Base-by-base conservation (phyloP, 2,113 vertebrate species). In the Canis aureus region DNA sequence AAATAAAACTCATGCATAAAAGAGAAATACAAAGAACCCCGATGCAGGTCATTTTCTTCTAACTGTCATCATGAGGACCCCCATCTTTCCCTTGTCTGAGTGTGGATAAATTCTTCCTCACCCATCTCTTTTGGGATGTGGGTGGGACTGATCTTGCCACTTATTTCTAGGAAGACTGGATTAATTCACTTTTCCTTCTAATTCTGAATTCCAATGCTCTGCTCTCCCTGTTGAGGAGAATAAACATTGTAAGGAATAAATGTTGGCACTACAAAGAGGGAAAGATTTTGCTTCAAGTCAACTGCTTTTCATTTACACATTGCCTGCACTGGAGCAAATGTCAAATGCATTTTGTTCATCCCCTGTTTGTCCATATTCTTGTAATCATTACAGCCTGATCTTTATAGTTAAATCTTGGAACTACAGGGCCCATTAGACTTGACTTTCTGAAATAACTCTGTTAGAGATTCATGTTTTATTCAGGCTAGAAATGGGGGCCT, bases 401-500 rank as follows among this genome's bases (percentile, higher is more conserved):
- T 97, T 95, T 82, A 25, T 1, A 95, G 91, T 15, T 94, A 83
- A 73, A 55, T 17, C 29, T 88, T 92, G 73, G 90, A 53, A 79
- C 79, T 64, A 92, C 62, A 53, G 96, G 69, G 76, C 92, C 94
- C 91, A 29, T 83, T 97, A 97, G 89, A 69, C 64, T 29, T 43
- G 90, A 79, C 89, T 97, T 96, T 91, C 96, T 83, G 76, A 81
- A 97, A 96, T 38, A 97, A 98, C 95, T 96, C 95, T 91, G 17
- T 85, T 96, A 97, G 95, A 87, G n/a, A 55, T 94, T 96, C 97
- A 60, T 97, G 97, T 98, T 98, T 98, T 95, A 95, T 98, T 98
- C 98, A 97, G 92, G 80, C 94, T 55, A 59, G 53, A 94, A 95
- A 88, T 64, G 55, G 23, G 83, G 94, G 67, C 53, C 88, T 98